Percentiles rank a stretch among this genome's conserved stretches.
phyloP scores from a whole-genome alignment of 92 coral and sea anemone species.

The Palythoa grandis region DNA sequence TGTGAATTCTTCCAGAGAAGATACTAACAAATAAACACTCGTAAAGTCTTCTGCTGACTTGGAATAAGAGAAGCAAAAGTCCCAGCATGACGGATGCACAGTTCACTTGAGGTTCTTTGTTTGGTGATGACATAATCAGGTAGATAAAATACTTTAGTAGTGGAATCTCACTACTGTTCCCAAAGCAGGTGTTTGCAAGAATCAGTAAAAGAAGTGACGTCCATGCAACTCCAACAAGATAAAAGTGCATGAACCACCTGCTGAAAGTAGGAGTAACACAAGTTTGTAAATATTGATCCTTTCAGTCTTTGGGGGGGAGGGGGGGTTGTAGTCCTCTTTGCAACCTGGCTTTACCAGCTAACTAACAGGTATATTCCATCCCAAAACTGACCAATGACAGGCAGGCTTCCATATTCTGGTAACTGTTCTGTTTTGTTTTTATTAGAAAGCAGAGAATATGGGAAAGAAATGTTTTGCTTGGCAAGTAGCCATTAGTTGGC shows the following conservation, averaged over 20 bases:
- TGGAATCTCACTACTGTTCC: constrained; percentile 27
- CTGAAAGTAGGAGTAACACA: constrained; percentile 7
- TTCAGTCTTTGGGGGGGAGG: neutral
- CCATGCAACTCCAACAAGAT: constrained; percentile 69
- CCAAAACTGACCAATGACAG: too few relatives aligned
- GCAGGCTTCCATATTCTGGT: too few relatives aligned
- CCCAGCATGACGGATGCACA: constrained; percentile 78
- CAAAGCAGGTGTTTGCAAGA: constrained; percentile 55
- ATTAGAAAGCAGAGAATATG: too few relatives aligned
- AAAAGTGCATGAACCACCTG: constrained; percentile 97
- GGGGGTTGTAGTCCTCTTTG: too few relatives aligned
- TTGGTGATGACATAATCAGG: constrained; percentile 25
- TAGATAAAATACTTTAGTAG: constrained; percentile 29
- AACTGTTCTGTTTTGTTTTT: too few relatives aligned
- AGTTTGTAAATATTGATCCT: neutral
- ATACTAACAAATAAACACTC: constrained; percentile 82
- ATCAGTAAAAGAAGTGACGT: constrained; percentile 53
- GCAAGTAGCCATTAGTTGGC: too few relatives aligned
- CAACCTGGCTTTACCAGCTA: too few relatives aligned
- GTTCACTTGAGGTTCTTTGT: constrained; percentile 50
- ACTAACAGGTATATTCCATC: too few relatives aligned
- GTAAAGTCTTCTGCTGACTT: constrained; percentile 77
- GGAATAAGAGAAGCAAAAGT: constrained; percentile 71
- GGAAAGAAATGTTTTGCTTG: too few relatives aligned
- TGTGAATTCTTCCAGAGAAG: constrained; percentile 86